A percentile compares a stretch with the other conserved stretches of the same genome.
phyloP scores from a whole-genome alignment of 2,888 invertebrate species.

The Heliconius ismenius region DNA sequence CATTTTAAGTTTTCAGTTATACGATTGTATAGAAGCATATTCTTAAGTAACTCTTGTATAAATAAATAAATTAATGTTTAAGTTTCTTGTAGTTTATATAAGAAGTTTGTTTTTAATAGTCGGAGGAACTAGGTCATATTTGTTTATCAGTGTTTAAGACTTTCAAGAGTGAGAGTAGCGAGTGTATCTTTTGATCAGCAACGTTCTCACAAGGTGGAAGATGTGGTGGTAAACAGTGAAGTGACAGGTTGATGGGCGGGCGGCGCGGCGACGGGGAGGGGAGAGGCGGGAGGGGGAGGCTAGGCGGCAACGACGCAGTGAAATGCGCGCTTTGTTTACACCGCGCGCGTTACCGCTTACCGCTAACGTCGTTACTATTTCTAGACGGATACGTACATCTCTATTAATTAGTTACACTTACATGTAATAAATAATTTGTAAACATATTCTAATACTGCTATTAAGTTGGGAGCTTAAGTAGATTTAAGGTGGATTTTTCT shows the following conservation, averaged over 20 bases:
- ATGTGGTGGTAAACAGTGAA: conserved; percentile 50
- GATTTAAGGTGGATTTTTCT: neutral
- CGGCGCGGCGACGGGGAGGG: conserved; percentile 21
- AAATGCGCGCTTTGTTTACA: conserved; percentile 70
- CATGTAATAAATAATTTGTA: conserved; percentile 10
- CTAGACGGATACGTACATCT: conserved; percentile 12
- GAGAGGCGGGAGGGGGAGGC: conserved; percentile 47
- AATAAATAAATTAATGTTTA: conserved; percentile 2
- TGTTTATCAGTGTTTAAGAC: conserved; percentile 14
- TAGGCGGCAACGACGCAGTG: conserved; percentile 65
- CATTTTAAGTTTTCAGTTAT: neutral
- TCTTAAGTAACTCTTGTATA: neutral
- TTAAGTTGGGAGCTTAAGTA: neutral
- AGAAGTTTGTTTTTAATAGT: neutral
- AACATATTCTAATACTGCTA: conserved; percentile 4
- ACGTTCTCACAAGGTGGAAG: conserved; percentile 37
- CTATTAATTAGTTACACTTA: conserved; percentile 1
- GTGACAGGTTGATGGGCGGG: conserved; percentile 53
- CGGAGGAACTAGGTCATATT: conserved; percentile 10
- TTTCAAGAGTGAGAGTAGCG: conserved; percentile 12
- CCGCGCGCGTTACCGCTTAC: conserved; percentile 30
- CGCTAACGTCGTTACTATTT: conserved; percentile 21
- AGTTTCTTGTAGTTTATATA: conserved; percentile 2
- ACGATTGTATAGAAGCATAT: neutral
- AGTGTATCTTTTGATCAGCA: conserved; percentile 21